Percentiles rank a stretch among this genome's conserved stretches.
Evolutionary conservation across 2,797 vertebrate genomes (phyloP).

Genomic region (Limnodromus scolopaceus): DNA sequence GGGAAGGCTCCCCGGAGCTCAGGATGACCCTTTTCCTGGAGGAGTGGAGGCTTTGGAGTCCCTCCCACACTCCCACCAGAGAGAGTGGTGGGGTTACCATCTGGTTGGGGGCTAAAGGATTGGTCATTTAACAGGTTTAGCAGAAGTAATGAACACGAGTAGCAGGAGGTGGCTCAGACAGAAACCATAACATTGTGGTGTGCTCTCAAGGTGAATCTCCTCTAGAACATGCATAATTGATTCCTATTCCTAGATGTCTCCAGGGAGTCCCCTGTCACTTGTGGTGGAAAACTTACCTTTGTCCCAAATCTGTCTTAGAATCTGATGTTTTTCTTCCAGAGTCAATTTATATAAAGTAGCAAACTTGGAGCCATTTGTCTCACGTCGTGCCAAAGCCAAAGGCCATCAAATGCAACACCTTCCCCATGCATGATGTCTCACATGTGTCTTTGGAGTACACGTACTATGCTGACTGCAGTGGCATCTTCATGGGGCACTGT

Average conservation of each 20-base stretch:
- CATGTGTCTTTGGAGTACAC: background rate
- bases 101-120: fast-evolving
- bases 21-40: background rate
- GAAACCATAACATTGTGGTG: background rate
- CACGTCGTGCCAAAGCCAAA: background rate
- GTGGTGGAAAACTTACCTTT: background rate
- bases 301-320: background rate
- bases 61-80: fast-evolving
- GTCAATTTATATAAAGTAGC: background rate
- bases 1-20: background rate
- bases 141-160: background rate
- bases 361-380: background rate
- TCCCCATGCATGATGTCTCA: background rate
- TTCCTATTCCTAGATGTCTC: background rate
- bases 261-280: background rate
- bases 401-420: background rate
- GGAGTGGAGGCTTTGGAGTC: background rate
- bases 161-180: background rate
- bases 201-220: background rate
- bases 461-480: background rate
- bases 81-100: no score
- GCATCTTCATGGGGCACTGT: background rate
- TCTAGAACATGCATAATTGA: background rate
- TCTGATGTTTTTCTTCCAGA: background rate
- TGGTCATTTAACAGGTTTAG: no score